Evolutionary conservation across 2,888 invertebrate species (phyloP), one percentile per base, ranked within the genome.

Genomic region (Drosophila atripex): DNA sequence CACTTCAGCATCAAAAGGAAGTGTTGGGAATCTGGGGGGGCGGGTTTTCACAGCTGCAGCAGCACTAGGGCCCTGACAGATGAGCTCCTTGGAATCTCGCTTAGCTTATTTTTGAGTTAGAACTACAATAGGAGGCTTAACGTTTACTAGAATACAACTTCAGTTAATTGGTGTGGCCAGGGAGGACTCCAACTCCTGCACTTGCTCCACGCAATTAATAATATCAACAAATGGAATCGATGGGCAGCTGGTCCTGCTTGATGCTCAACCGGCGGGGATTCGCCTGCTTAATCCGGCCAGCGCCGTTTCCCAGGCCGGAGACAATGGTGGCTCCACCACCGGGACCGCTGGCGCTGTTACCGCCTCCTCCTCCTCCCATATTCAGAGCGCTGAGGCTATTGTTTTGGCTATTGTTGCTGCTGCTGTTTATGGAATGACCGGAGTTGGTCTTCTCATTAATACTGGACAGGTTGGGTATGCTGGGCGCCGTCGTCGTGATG

Each of bases 171-270:
- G 23, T 39, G 39, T 12, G 18, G 8, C 18, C 18, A 9, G 64
- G 35, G 8, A 18, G 50, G 47, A 0, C 11, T 18, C 32, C 39
- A 32, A 28, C 32, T 47, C 53, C 43, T 11, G 41, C 41, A 41
- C 51, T 61, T 39, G 50, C 39, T 32, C 46, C 51, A n/a, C 46
- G 46, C 39, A 52, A 41, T 71, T 71, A 61, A 71, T 88, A 88
- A 88, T 90, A 90, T 92, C 90, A 92, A 89, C 91, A 92, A 78
- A 91, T 89, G 78, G 91, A 92, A 87, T 92, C 91, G 56, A 90
- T 86, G 65, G 91, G 90, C 77, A 91, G 82, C 82, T 90, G 90
- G 77, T 91, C 91, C 76, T 91, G 90, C 78, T 91, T 91, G 72
- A 92, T 90, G 77, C 91, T 91, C 76, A 91, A 82, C 66, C 91